phyloP scores from a whole-genome alignment of 2,888 invertebrate species.

The Apamea epomidion region DNA sequence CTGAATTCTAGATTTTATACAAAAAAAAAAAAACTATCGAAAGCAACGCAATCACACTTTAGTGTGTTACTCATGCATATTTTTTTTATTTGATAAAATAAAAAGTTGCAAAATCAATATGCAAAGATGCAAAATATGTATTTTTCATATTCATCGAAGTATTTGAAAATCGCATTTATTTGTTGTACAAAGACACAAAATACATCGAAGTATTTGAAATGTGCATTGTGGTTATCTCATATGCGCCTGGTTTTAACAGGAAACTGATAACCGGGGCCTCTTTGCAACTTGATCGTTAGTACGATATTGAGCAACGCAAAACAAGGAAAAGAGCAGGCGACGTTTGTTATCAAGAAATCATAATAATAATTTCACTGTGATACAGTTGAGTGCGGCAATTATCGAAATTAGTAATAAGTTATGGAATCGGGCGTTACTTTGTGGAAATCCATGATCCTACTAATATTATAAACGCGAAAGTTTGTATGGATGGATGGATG shows the following conservation, averaged over 20 bases:
- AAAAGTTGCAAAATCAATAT: not conserved
- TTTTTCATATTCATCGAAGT: no score
- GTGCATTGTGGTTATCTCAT: not conserved
- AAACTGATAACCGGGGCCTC: not conserved
- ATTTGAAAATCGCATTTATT: no score
- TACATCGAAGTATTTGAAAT: not conserved
- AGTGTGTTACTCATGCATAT: no score
- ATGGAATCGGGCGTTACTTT: no score
- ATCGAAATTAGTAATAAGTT: not conserved
- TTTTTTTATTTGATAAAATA: not conserved
- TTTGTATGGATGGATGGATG: no score
- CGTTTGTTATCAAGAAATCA: not conserved
- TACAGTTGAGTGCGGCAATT: not conserved
- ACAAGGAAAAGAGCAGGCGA: not conserved
- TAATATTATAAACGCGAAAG: no score
- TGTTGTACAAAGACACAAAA: not conserved
- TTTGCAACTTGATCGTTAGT: not conserved
- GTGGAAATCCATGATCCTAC: no score
- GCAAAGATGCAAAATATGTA: no score
- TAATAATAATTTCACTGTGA: not conserved
- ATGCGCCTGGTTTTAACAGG: slow-evolving; percentile 1
- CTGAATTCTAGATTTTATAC: not conserved
- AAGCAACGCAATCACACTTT: not conserved
- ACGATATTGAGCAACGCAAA: not conserved
- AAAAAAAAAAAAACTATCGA: not conserved